A percentile compares a stretch with the other conserved stretches of the same genome.
Evolutionary conservation across 2,888 invertebrate genomes (phyloP).

Genomic region (Pristionchus fissidentatus): DNA sequence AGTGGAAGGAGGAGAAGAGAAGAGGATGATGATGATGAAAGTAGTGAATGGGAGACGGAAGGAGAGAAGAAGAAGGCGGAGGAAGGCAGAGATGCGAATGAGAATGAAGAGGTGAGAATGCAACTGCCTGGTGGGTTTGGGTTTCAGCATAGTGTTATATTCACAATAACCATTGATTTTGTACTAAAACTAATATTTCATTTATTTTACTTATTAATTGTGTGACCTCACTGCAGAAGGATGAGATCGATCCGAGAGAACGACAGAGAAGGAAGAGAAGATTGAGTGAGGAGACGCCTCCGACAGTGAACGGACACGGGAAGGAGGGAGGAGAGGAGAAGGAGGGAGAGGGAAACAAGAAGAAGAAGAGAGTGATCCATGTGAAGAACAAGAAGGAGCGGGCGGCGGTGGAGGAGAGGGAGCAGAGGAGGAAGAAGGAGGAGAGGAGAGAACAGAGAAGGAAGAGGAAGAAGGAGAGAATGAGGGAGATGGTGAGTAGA

Average conservation of each 20-base stretch:
- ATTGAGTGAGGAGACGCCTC: neutral
- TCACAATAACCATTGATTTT: too few relatives aligned
- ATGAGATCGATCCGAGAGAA: neutral
- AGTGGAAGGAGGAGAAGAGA: neutral
- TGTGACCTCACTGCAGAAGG: neutral
- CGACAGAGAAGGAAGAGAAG: neutral
- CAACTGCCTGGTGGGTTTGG: too few relatives aligned
- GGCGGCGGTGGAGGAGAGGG: neutral
- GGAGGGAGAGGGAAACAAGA: neutral
- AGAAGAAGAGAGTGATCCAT: neutral
- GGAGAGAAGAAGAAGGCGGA: neutral
- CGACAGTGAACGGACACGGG: neutral
- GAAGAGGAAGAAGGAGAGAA: neutral
- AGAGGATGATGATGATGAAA: neutral
- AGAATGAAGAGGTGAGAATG: neutral
- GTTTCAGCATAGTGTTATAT: too few relatives aligned
- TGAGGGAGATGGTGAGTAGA: neutral
- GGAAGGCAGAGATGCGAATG: neutral
- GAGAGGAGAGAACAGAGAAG: too few relatives aligned
- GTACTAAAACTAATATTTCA: neutral
- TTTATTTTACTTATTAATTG: neutral
- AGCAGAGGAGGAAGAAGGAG: neutral
- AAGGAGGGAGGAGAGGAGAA: neutral
- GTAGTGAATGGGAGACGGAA: neutral
- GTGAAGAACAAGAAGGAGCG: neutral